phyloP scores from a whole-genome alignment of 2,797 vertebrate species.

The Sphenopsis melanotis region DNA sequence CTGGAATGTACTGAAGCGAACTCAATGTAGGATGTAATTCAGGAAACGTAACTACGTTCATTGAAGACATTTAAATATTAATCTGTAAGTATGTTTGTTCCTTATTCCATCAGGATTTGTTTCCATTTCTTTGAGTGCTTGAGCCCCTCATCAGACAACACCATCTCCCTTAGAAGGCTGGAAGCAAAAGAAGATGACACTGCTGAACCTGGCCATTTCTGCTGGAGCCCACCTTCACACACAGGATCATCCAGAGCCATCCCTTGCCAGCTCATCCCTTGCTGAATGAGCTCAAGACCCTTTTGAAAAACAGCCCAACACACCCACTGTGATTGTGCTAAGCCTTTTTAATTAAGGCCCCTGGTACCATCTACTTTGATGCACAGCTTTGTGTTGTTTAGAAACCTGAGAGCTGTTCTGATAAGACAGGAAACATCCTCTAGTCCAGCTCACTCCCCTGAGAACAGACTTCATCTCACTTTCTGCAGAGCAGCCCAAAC shows the following conservation, averaged over 20 bases:
- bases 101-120: neutral
- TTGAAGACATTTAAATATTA: neutral
- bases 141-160: neutral
- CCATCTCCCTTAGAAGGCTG: neutral
- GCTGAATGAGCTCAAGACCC: neutral
- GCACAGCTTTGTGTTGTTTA: neutral
- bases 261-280: neutral
- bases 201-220: neutral
- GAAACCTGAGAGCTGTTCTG: neutral
- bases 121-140: neutral
- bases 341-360: neutral
- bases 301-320: neutral
- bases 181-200: neutral
- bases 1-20: neutral
- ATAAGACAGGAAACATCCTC: neutral
- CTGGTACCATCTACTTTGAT: neutral
- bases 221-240: neutral
- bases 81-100: neutral
- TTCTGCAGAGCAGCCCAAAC: neutral
- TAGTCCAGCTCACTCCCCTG: neutral
- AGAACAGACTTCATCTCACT: neutral
- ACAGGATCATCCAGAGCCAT: fast-evolving
- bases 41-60: neutral
- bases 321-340: neutral
- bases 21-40: neutral